A percentile compares a stretch with the other conserved stretches of the same genome.
phyloP scores from a whole-genome alignment of 1,140 invertebrate species.

The Lordiphosa mommai region DNA sequence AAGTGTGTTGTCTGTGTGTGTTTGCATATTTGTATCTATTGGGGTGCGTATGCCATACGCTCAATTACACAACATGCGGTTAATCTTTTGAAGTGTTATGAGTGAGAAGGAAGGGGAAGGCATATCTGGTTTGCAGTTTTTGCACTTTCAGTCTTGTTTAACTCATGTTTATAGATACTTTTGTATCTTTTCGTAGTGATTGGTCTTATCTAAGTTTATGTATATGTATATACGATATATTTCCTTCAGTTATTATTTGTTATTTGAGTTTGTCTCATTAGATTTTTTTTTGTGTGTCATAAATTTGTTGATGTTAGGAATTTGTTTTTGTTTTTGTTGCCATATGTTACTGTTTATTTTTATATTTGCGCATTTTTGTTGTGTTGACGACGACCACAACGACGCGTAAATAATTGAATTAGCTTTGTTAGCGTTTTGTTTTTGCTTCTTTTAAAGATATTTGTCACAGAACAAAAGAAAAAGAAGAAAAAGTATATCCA shows the following conservation, averaged over 20 bases:
- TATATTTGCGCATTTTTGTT: conserved; percentile 17
- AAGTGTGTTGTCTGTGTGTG: conserved; percentile 1
- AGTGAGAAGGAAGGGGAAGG: background rate
- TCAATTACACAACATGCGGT: conserved; percentile 56
- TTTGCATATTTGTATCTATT: conserved; percentile 47
- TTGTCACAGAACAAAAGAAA: conserved; percentile 3
- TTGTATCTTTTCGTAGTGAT: conserved; percentile 2
- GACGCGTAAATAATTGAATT: conserved; percentile 65
- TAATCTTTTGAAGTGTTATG: conserved; percentile 14
- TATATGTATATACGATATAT: no score
- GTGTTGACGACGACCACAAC: conserved; percentile 13
- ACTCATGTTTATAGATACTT: background rate
- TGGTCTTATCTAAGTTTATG: background rate
- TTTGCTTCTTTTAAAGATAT: conserved; percentile 22
- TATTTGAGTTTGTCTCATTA: conserved; percentile 10
- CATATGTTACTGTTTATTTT: conserved; percentile 3
- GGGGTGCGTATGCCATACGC: conserved; percentile 44
- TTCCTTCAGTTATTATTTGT: background rate
- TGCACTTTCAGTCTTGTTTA: background rate
- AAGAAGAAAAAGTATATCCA: conserved; percentile 4
- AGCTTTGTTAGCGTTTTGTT: conserved; percentile 57
- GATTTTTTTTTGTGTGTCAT: background rate
- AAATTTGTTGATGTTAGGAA: conserved; percentile 15
- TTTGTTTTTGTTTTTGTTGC: background rate
- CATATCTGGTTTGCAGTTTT: conserved; percentile 5